Percentiles rank a stretch among this genome's conserved stretches.
phyloP scores from a whole-genome alignment of 2,797 vertebrate species.

The Nannoperca obscura region DNA sequence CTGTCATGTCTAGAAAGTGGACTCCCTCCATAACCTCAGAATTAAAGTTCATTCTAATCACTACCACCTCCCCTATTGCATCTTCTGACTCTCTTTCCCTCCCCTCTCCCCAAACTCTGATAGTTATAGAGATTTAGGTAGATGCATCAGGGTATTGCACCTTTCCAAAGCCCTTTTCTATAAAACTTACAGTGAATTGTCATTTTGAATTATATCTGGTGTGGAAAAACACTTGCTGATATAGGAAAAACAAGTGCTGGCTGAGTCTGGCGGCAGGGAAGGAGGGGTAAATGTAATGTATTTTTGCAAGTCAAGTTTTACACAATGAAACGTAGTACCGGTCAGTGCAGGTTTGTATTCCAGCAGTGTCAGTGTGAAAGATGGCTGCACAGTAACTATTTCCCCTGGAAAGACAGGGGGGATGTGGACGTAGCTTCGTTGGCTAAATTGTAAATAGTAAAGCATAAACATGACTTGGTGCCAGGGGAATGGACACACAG shows the following conservation, averaged over 20 bases:
- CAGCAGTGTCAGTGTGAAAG: slow-evolving; percentile 56
- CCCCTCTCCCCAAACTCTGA: slow-evolving; percentile 26
- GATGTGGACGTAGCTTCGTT: slow-evolving; percentile 36
- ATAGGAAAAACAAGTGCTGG: slow-evolving; percentile 49
- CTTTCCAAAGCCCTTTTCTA: slow-evolving; percentile 52
- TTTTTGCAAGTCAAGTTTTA: slow-evolving; percentile 30
- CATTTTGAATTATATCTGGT: slow-evolving; percentile 60
- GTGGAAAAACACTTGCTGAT: slow-evolving; percentile 60
- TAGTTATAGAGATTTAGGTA: slow-evolving; percentile 60
- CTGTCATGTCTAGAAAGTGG: slow-evolving; percentile 61
- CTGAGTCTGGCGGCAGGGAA: background rate
- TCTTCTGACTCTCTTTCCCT: slow-evolving; percentile 47
- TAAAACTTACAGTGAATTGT: slow-evolving; percentile 51
- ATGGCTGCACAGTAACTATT: slow-evolving; percentile 32
- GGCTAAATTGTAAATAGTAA: slow-evolving; percentile 40
- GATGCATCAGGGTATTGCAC: slow-evolving; percentile 54
- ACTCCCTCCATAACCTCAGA: slow-evolving; percentile 64
- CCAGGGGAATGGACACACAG: slow-evolving; percentile 30
- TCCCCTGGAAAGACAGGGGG: slow-evolving; percentile 25
- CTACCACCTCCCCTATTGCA: slow-evolving; percentile 48
- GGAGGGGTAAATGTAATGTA: background rate
- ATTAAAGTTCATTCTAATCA: slow-evolving; percentile 64
- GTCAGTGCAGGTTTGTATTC: slow-evolving; percentile 48
- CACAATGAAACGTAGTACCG: slow-evolving; percentile 18
- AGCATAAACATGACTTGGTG: slow-evolving; percentile 43